These are phyloP conservation scores for Dinomys branickii DNA, from an alignment of 2,113 vertebrate genomes.

Conservation along the genomic window DNA sequence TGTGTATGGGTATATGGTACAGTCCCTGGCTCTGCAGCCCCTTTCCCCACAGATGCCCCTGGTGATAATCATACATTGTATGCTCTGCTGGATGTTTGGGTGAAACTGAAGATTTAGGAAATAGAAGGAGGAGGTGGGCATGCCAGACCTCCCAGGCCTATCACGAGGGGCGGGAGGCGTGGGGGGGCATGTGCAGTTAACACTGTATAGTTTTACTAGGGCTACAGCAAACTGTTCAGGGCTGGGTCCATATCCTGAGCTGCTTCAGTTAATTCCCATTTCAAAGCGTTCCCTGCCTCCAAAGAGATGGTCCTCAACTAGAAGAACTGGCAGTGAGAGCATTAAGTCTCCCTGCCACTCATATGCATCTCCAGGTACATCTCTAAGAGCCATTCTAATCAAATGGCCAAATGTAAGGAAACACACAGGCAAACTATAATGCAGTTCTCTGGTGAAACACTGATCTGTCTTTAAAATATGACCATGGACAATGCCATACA, in stretches of 20 bases:
- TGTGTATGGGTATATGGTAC: fast-evolving
- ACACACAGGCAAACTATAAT: not conserved
- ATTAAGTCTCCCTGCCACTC: not conserved
- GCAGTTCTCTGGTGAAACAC: not conserved
- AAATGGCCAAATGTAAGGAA: not conserved
- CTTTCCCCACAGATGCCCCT: not conserved
- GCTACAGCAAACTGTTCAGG: not conserved
- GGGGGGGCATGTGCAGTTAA: not conserved
- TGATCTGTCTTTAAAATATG: not conserved
- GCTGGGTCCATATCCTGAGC: not conserved
- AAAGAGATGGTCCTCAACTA: not conserved
- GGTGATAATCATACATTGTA: not conserved
- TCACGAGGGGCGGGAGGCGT: not conserved
- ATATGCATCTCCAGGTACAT: not conserved
- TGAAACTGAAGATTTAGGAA: not conserved
- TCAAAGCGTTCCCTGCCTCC: fast-evolving
- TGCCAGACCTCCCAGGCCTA: not conserved
- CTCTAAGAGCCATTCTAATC: not conserved
- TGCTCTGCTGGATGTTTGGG: not conserved
- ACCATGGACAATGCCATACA: not conserved
- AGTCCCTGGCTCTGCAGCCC: not conserved
- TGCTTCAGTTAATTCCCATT: not conserved
- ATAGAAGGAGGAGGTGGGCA: not conserved
- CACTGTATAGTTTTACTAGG: fast-evolving
- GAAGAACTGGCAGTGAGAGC: not conserved